Percentiles rank a stretch among this genome's conserved stretches.
phyloP scores from a whole-genome alignment of 2,797 vertebrate genomes.

The Cuniculus paca region DNA sequence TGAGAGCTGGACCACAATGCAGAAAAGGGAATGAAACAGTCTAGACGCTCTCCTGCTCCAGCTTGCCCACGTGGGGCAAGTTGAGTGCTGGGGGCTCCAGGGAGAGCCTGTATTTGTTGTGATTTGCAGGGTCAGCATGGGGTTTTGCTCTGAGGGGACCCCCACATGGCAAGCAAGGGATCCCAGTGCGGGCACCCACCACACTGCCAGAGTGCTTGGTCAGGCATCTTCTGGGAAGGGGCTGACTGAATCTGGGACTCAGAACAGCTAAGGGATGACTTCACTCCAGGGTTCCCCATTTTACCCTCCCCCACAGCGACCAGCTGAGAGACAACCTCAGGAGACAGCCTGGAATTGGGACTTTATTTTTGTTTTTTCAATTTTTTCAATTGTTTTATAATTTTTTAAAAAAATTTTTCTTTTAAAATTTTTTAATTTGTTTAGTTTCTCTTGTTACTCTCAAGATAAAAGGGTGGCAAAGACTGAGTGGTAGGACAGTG shows the following conservation, averaged over 20 bases:
- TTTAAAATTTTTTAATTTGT: not conserved
- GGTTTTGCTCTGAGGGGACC: not conserved
- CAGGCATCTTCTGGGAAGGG: not conserved
- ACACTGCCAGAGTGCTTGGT: not conserved
- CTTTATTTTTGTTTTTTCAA: not conserved
- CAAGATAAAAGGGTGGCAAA: not conserved
- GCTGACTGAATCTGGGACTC: not conserved
- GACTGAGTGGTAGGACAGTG: too few relatives aligned
- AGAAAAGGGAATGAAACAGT: not conserved
- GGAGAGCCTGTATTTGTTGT: not conserved
- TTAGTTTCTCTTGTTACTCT: constrained; percentile 61
- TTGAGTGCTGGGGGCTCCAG: too few relatives aligned
- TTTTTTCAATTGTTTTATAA: not conserved
- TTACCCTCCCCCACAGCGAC: not conserved
- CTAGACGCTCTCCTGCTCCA: not conserved
- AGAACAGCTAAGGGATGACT: not conserved
- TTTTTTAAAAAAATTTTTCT: not conserved
- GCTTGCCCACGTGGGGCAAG: not conserved
- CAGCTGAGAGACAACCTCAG: not conserved
- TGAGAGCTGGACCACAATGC: not conserved
- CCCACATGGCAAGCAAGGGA: not conserved
- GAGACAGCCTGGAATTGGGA: too few relatives aligned
- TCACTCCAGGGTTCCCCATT: not conserved
- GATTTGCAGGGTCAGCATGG: not conserved
- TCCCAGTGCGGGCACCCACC: not conserved